Conservation (phyloP, 2,888 invertebrate genomes). For the Scaptomyza cyrtandrae region DNA sequence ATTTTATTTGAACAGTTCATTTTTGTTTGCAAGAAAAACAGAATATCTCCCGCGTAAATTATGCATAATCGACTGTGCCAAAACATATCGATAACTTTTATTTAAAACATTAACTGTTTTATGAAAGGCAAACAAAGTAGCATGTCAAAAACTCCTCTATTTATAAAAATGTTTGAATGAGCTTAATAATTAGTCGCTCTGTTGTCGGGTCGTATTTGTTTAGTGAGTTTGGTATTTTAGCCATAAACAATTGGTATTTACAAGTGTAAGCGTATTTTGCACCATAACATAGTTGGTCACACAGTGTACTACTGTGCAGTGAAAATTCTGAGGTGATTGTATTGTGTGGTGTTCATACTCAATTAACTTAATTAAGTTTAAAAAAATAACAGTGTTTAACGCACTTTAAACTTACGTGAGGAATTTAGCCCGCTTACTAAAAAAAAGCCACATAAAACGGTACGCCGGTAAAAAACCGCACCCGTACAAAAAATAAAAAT, state of each 20-base stretch:
- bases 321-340: constrained; percentile 64
- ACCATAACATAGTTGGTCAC: constrained; percentile 34
- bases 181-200: background rate
- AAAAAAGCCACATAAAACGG: constrained; percentile 59
- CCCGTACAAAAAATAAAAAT: constrained; percentile 62
- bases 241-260: constrained; percentile 19
- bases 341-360: constrained; percentile 70
- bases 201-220: background rate
- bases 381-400: constrained; percentile 55
- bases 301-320: constrained; percentile 49
- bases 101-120: background rate
- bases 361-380: constrained; percentile 77
- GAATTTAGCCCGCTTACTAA: constrained; percentile 66
- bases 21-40: constrained; percentile 24
- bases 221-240: constrained; percentile 24
- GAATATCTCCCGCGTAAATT: constrained; percentile 33
- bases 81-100: background rate
- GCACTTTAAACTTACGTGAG: constrained; percentile 69
- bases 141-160: constrained; percentile 25
- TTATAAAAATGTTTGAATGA: constrained; percentile 9
- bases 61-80: background rate
- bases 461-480: constrained; percentile 75
- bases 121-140: constrained; percentile 27
- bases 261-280: constrained; percentile 14
- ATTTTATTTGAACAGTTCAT: constrained; percentile 88